Base-by-base conservation (phyloP, 1,140 invertebrate species). In the Brevipalpus yothersi region DNA sequence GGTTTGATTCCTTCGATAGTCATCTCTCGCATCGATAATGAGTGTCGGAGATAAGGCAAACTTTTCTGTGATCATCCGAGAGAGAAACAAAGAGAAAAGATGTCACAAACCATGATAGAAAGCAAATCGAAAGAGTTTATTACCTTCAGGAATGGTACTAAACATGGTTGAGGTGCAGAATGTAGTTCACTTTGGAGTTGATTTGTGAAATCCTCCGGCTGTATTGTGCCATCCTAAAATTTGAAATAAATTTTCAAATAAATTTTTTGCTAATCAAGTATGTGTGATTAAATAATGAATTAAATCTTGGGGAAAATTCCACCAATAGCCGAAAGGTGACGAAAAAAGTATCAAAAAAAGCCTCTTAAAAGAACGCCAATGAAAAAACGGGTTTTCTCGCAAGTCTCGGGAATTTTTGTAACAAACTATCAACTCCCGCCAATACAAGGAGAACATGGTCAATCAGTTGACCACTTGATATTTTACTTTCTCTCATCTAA, bases 141-240 rank as follows among this genome's bases (percentile, higher is more conserved):
- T 75, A 88, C 84, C 76, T 91, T 94, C 41, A 97, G 73, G 75
- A 97, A 96, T 64, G 91, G 91, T 67, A 95, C 91, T 60, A 97
- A 78, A 74, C 91, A 95, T 66, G 92, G 91, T 71, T 96, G 91
- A 40, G 90, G 90, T 65, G 89, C 92, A 47, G 91, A 93, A 72
- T 95, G 93, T 47, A 96, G 78, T 67, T 95, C 80, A 72, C 81
- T 81, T 71, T 96, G 91, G 53, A 97, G 77, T 69, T 88, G 79
- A 72, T 86, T 84, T 69, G 91, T 95, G 74, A 97, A 97, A 68
- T 87, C 82, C 73, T 97, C 91, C 1, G 91, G 90, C 71, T 93
- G 89, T 49, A 95, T 89, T 73, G 82, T 84, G 57, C 83, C 83
- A 73, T 97, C 90, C 73, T 75, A 62, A n/a, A n/a, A 7, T 67